Conservation (phyloP, 2,888 invertebrate genomes). For the Hypercompe scribonia region DNA sequence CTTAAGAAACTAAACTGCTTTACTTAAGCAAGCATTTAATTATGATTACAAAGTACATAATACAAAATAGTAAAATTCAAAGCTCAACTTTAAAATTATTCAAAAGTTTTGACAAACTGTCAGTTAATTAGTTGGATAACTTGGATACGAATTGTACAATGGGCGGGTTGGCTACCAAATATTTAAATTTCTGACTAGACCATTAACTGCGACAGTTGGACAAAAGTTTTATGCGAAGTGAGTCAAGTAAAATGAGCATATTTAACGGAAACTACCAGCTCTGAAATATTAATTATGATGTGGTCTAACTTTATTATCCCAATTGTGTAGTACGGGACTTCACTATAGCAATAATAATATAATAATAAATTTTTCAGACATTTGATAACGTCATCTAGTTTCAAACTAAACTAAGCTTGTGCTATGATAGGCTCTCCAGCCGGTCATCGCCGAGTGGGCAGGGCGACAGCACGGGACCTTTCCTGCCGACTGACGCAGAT, state of each 20-base stretch:
- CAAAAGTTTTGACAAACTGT: conserved; percentile 3
- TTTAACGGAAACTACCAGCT: neutral
- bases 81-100: neutral
- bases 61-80: neutral
- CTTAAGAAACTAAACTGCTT: no score
- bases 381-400: no score
- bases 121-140: neutral
- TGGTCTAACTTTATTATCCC: no score
- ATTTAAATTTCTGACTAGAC: conserved; percentile 1
- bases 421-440: no score
- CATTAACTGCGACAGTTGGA: neutral
- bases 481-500: no score
- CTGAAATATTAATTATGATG: neutral
- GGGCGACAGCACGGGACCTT: no score
- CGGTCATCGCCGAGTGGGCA: no score
- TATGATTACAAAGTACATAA: neutral
- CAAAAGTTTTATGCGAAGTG: neutral
- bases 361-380: no score
- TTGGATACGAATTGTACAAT: neutral
- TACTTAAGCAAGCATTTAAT: no score
- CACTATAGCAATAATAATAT: no score
- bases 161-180: neutral
- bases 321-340: no score
- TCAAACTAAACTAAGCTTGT: no score
- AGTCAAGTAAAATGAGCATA: neutral